Evolutionary conservation across 2,113 vertebrate species (phyloP).

Genomic region (Platysternon megacephalum): DNA sequence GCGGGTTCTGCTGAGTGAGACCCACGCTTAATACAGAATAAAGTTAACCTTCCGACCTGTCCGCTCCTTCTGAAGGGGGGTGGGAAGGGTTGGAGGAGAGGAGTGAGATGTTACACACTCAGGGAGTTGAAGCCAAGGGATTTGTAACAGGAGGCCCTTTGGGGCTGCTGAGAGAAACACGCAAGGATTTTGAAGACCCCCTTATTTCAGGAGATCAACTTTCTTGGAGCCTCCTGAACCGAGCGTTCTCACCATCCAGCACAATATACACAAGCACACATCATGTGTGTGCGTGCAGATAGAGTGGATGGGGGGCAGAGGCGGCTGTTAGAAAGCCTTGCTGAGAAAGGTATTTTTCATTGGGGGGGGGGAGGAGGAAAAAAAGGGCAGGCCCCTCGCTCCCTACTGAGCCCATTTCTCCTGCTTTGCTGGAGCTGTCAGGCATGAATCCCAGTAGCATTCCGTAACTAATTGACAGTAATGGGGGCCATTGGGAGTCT

Average conservation of each 20-base stretch:
- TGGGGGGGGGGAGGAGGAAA: constrained; percentile 49
- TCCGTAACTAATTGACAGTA: constrained; percentile 90
- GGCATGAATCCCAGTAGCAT: constrained; percentile 86
- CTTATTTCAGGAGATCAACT: not conserved
- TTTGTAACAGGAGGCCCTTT: constrained; percentile 49
- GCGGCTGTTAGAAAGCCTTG: constrained; percentile 69
- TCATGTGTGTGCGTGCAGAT: not conserved
- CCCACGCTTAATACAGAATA: not conserved
- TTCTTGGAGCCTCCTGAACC: not conserved
- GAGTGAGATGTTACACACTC: constrained; percentile 41
- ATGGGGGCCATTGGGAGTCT: constrained; percentile 84
- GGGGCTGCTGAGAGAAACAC: not conserved
- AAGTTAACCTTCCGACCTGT: constrained; percentile 10
- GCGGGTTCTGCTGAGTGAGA: not conserved
- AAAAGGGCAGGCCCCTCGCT: constrained; percentile 79
- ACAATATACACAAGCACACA: not conserved
- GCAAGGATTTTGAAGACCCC: constrained; percentile 9
- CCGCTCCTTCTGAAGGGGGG: not conserved
- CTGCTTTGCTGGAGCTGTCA: constrained; percentile 85
- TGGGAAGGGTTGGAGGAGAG: constrained; percentile 26
- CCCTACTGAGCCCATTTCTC: constrained; percentile 87
- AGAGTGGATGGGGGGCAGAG: constrained; percentile 16
- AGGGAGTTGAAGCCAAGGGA: not conserved
- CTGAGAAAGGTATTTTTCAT: constrained; percentile 85
- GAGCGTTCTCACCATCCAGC: constrained; percentile 53